A percentile compares a stretch with the other conserved stretches of the same genome.
Conservation (phyloP, 2,888 invertebrate species). For the Lithodes maja region DNA sequence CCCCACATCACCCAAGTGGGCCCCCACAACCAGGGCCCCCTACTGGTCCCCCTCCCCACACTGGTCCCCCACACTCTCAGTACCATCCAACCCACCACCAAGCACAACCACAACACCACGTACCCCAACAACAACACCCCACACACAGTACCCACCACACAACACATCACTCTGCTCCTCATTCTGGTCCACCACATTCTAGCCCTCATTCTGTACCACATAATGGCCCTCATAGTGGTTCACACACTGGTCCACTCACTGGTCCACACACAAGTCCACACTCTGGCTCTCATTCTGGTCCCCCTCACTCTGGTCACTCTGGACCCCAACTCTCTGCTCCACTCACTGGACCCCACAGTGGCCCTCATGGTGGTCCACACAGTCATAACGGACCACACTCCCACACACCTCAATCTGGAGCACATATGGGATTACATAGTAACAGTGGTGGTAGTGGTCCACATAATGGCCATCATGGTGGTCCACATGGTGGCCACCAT, state of each 20-base stretch:
- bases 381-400: conserved; percentile 61
- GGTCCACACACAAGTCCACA: conserved; percentile 61
- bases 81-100: conserved; percentile 64
- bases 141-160: conserved; percentile 55
- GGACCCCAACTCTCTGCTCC: conserved; percentile 47
- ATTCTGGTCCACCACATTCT: conserved; percentile 48
- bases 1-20: conserved; percentile 55
- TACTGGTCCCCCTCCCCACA: conserved; percentile 58
- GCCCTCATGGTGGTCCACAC: conserved; percentile 64
- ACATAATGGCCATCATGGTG: conserved; percentile 53
- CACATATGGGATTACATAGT: conserved; percentile 62
- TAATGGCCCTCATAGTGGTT: conserved; percentile 47
- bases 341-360: conserved; percentile 53
- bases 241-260: conserved; percentile 48
- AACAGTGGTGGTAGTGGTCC: conserved; percentile 50
- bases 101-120: conserved; percentile 54
- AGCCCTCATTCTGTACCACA: conserved; percentile 55
- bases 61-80: conserved; percentile 67
- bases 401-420: conserved; percentile 53
- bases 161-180: conserved; percentile 61
- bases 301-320: conserved; percentile 49
- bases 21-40: conserved; percentile 60
- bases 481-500: conserved; percentile 59
- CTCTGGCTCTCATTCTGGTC: conserved; percentile 54
- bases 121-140: conserved; percentile 39